Conservation (phyloP, 2,113 vertebrate species). For the Lates calcarifer region DNA sequence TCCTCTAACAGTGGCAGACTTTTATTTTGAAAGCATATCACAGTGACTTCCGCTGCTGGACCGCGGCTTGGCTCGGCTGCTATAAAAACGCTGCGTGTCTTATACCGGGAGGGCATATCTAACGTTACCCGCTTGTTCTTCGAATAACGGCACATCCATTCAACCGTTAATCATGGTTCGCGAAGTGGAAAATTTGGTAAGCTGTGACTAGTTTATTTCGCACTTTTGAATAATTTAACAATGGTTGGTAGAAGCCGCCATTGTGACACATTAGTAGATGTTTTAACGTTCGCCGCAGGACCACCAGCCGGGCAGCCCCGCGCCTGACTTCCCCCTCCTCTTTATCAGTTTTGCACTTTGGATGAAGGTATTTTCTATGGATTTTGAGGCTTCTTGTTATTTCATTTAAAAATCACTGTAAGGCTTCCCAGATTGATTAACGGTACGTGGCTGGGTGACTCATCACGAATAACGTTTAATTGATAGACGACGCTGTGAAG, state of each 20-base stretch:
- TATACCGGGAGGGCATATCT: accelerated
- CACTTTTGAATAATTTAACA: accelerated
- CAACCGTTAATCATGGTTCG: conserved; percentile 4
- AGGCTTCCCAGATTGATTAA: too few relatives aligned
- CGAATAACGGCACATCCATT: accelerated
- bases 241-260: not conserved
- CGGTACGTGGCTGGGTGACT: not conserved
- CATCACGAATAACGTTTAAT: not conserved
- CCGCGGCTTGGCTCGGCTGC: too few relatives aligned
- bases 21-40: too few relatives aligned
- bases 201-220: not conserved
- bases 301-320: not conserved
- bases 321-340: not conserved
- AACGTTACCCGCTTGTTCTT: accelerated
- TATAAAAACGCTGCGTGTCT: not conserved
- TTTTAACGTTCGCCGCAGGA: not conserved
- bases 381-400: too few relatives aligned
- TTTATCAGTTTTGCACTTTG: not conserved
- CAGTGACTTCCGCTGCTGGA: too few relatives aligned
- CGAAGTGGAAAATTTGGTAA: not conserved
- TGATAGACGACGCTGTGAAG: not conserved
- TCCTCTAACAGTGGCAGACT: too few relatives aligned
- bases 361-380: not conserved
- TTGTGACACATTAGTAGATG: not conserved
- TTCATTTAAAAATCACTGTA: too few relatives aligned